A percentile compares a stretch with the other conserved stretches of the same genome.
phyloP scores from a whole-genome alignment of 1,140 invertebrate genomes.

The Zaprionus camerounensis region DNA sequence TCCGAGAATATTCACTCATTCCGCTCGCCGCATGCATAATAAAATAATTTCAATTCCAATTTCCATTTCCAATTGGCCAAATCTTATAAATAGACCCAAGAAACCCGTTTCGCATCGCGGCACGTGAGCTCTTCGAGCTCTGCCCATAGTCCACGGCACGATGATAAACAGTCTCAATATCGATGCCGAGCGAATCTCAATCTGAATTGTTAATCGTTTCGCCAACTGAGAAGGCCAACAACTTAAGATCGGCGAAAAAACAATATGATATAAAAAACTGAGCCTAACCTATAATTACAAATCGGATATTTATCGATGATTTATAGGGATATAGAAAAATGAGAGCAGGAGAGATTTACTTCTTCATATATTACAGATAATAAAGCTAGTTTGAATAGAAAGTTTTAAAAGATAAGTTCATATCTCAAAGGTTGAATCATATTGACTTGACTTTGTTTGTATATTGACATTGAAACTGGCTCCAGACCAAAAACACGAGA shows the following conservation, averaged over 20 bases:
- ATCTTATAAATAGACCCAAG: constrained; percentile 14
- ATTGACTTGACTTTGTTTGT: too few species aligned
- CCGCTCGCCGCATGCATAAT: constrained; percentile 3
- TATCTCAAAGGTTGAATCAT: background rate
- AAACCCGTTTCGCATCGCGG: background rate
- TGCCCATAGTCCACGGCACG: background rate
- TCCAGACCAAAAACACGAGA: too few species aligned
- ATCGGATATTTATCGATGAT: background rate
- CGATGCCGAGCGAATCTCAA: constrained; percentile 10
- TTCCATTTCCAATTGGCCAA: constrained; percentile 26
- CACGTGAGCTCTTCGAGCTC: constrained; percentile 3
- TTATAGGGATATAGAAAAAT: background rate
- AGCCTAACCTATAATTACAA: background rate
- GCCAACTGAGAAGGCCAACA: constrained; percentile 1
- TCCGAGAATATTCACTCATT: constrained; percentile 28
- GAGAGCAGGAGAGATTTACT: background rate
- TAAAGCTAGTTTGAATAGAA: background rate
- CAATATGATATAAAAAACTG: background rate
- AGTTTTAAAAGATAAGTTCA: background rate
- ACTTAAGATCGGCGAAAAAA: background rate
- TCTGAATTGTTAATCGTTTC: constrained; percentile 6
- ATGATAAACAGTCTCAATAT: background rate
- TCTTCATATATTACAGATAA: background rate
- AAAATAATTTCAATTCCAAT: constrained; percentile 5
- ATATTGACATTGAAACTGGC: background rate